These are phyloP conservation scores for Papilio polyxenes DNA, from an alignment of 1,140 invertebrate genomes.

Conservation along the genomic window DNA sequence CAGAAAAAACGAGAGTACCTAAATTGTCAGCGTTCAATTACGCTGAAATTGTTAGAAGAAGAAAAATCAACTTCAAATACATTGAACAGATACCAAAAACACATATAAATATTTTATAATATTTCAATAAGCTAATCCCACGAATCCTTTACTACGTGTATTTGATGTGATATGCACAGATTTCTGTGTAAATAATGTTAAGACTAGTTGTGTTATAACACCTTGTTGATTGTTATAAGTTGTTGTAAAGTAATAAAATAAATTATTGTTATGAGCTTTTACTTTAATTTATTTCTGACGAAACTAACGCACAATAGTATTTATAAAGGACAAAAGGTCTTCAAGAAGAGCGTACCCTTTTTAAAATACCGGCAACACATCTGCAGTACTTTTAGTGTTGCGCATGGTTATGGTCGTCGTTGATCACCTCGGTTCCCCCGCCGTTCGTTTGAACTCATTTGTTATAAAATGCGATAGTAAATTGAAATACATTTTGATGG, in stretches of 20 bases:
- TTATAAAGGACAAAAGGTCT: too few species aligned
- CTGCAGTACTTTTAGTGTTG: too few species aligned
- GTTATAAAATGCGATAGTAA: too few species aligned
- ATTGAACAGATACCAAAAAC: constrained; percentile 50
- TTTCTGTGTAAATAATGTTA: constrained; percentile 28
- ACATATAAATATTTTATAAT: constrained; percentile 48
- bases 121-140: constrained; percentile 10
- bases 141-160: constrained; percentile 17
- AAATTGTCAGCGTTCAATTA: constrained; percentile 84
- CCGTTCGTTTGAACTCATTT: too few species aligned
- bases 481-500: too few species aligned
- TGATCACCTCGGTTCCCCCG: too few species aligned
- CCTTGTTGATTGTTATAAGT: constrained; percentile 23
- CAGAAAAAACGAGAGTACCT: constrained; percentile 83
- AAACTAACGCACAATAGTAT: not conserved
- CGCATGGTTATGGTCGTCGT: too few species aligned
- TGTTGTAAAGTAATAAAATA: constrained; percentile 5
- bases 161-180: constrained; percentile 20
- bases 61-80: constrained; percentile 57
- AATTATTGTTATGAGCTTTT: constrained; percentile 18
- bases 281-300: not conserved
- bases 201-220: constrained; percentile 7
- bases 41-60: constrained; percentile 58
- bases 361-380: too few species aligned
- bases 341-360: too few species aligned